Conservation (phyloP, 2,113 vertebrate genomes). For the Acrocephalus arundinaceus region DNA sequence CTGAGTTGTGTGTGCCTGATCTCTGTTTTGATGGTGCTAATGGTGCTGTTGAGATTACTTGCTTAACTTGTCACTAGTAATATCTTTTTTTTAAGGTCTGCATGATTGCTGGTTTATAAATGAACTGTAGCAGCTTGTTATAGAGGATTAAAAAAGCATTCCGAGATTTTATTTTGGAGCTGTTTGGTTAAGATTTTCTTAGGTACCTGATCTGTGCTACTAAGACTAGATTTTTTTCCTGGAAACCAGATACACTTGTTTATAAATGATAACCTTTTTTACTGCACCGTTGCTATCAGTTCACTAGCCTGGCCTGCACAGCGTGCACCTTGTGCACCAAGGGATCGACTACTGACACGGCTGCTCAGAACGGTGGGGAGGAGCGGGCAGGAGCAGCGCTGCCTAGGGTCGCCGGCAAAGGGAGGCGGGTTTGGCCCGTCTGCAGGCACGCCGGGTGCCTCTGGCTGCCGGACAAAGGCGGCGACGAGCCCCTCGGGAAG, state of each 20-base stretch:
- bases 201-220: neutral
- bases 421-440: fast-evolving
- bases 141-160: neutral
- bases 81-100: neutral
- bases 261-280: neutral
- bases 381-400: neutral
- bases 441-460: neutral
- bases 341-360: fast-evolving
- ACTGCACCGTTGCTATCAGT: fast-evolving
- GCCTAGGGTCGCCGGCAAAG: fast-evolving
- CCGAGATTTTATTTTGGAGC: neutral
- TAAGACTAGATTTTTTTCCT: neutral
- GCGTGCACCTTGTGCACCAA: fast-evolving
- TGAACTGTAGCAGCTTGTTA: neutral
- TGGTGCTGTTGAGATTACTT: neutral
- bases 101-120: neutral
- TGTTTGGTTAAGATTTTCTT: neutral
- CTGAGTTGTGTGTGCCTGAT: neutral
- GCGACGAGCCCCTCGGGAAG: neutral
- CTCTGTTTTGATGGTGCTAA: neutral
- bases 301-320: neutral
- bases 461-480: fast-evolving
- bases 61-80: neutral
- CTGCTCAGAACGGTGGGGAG: neutral
- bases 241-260: neutral